Evolutionary conservation across 2,113 vertebrate species (phyloP).

Genomic region (Pholis gunnellus): DNA sequence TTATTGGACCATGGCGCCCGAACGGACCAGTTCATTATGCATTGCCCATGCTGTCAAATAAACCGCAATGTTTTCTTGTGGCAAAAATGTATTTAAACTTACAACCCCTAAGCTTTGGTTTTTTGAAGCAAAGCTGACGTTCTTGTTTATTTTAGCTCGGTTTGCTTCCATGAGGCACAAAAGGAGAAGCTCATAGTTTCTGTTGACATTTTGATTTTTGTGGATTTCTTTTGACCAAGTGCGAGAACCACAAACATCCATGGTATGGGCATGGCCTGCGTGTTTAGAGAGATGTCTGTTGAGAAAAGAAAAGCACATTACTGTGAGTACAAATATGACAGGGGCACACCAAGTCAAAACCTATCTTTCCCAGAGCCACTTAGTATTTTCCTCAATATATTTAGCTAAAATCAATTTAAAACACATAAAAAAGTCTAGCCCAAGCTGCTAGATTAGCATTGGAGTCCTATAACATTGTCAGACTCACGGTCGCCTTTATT

Average conservation of each 20-base stretch:
- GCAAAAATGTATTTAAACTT: slow-evolving; percentile 30
- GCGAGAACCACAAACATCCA: slow-evolving; percentile 60
- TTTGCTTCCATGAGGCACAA: slow-evolving; percentile 1
- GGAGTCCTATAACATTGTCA: neutral
- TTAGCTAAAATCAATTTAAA: neutral
- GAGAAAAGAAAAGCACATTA: slow-evolving; percentile 11
- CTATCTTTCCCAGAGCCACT: neutral
- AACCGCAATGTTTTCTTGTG: slow-evolving; percentile 8
- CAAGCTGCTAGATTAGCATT: neutral
- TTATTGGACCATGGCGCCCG: neutral
- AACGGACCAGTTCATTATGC: slow-evolving; percentile 13
- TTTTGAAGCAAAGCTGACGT: slow-evolving; percentile 7
- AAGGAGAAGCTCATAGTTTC: slow-evolving; percentile 8
- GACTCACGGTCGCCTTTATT: neutral
- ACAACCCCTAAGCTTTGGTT: slow-evolving; percentile 7
- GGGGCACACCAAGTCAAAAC: neutral
- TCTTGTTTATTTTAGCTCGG: slow-evolving; percentile 20
- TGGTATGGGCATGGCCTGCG: neutral
- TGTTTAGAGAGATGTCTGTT: slow-evolving; percentile 9
- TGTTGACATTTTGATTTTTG: slow-evolving; percentile 44
- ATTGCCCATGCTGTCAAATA: slow-evolving; percentile 5
- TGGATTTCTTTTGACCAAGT: slow-evolving; percentile 52
- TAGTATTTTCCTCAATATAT: neutral
- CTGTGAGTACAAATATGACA: slow-evolving; percentile 2
- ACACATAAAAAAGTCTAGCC: neutral